These are phyloP conservation scores for Hormaphis cornu DNA, from an alignment of 1,140 invertebrate genomes.

Conservation along the genomic window DNA sequence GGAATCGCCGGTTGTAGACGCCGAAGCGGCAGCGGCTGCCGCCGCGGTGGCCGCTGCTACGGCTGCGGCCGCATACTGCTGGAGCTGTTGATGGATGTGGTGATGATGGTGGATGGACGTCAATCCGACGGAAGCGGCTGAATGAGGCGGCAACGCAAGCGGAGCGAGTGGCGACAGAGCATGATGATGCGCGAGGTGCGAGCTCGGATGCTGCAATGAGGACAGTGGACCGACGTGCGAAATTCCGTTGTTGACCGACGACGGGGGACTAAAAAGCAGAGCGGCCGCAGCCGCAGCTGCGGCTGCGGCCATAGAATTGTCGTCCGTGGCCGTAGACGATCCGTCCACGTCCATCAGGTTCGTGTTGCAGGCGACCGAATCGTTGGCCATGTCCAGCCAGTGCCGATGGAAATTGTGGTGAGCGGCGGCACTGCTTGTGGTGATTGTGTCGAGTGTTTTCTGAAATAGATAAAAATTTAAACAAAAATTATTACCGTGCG, in stretches of 20 bases:
- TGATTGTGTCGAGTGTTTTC: constrained; percentile 5
- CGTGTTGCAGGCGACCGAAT: background rate
- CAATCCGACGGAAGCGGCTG: background rate
- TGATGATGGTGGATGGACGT: constrained; percentile 19
- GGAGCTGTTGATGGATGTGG: constrained; percentile 7
- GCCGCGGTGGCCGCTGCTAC: constrained; percentile 6
- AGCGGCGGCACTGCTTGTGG: background rate
- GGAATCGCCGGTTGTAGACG: background rate
- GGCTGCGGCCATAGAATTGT: background rate
- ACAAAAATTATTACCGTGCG: background rate
- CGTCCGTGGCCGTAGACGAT: background rate
- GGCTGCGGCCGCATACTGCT: constrained; percentile 10
- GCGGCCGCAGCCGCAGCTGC: constrained; percentile 12
- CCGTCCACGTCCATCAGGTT: constrained; percentile 12
- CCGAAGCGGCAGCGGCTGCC: background rate
- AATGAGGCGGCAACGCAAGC: background rate
- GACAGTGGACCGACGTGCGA: background rate
- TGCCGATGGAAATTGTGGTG: constrained; percentile 22
- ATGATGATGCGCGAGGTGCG: constrained; percentile 1
- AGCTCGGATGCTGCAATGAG: background rate
- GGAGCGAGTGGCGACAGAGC: background rate
- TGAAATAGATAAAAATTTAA: background rate
- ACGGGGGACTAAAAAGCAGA: background rate
- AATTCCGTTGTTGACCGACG: background rate
- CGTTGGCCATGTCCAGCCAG: constrained; percentile 12